Conservation (phyloP, 2,113 vertebrate genomes). For the Brachypteracias leptosomus region DNA sequence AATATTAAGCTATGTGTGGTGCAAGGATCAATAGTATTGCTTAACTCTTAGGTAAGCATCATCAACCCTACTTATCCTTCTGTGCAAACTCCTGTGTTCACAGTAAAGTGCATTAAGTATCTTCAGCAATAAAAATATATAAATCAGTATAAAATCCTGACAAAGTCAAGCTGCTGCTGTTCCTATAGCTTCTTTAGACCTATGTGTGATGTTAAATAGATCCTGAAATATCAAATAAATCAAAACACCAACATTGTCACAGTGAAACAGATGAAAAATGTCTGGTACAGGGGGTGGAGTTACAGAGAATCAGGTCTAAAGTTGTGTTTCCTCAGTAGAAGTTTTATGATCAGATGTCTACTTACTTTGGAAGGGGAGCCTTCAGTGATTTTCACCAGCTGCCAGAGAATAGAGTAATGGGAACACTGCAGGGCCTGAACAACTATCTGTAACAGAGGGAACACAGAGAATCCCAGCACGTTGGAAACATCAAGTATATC, state of each 20-base stretch:
- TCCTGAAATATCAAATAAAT: neutral
- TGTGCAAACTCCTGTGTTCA: neutral
- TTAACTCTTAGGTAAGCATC: neutral
- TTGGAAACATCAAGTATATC: neutral
- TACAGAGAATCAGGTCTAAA: neutral
- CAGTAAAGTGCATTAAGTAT: neutral
- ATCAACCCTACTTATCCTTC: neutral
- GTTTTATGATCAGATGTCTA: neutral
- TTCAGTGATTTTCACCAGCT: slow-evolving; percentile 98
- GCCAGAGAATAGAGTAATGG: slow-evolving; percentile 99
- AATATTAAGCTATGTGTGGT: neutral
- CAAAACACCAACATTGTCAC: neutral
- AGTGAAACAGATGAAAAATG: too few species aligned
- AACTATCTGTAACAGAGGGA: slow-evolving; percentile 84
- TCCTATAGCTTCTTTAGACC: neutral
- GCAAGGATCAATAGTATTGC: neutral
- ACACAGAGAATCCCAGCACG: neutral
- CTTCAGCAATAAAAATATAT: neutral
- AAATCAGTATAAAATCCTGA: neutral
- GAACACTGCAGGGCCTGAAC: slow-evolving; percentile 98
- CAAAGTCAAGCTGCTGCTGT: neutral
- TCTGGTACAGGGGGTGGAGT: neutral
- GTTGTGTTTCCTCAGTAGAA: neutral
- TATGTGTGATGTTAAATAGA: neutral
- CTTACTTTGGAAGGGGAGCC: slow-evolving; percentile 95